These are phyloP conservation scores for Heliconius eleuchia DNA, from an alignment of 1,140 invertebrate genomes.

Conservation along the genomic window DNA sequence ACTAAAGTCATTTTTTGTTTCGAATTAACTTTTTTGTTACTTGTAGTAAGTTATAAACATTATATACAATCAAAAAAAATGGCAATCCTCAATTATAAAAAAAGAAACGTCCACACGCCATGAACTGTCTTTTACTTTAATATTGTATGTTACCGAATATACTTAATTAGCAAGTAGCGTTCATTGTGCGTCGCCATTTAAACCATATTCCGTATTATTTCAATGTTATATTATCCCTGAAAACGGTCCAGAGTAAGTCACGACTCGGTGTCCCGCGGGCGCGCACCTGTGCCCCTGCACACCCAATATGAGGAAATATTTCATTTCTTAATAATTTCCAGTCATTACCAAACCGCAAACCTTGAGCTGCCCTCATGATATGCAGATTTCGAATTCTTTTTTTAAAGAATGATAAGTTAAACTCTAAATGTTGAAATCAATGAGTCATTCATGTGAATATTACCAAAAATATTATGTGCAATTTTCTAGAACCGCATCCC, in stretches of 20 bases:
- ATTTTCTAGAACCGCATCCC: no score
- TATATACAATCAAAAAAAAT: background rate
- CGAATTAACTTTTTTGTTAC: no score
- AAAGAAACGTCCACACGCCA: background rate
- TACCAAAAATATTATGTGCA: background rate
- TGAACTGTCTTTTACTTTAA: slow-evolving; percentile 39
- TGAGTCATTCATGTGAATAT: background rate
- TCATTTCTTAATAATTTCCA: slow-evolving; percentile 60
- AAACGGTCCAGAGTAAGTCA: slow-evolving; percentile 72
- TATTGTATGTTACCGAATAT: slow-evolving; percentile 43
- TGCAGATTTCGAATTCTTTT: slow-evolving; percentile 17
- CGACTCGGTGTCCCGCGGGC: slow-evolving; percentile 60
- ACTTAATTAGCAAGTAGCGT: slow-evolving; percentile 58
- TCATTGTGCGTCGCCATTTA: slow-evolving; percentile 51
- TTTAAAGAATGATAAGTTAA: background rate
- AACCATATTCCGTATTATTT: slow-evolving; percentile 58
- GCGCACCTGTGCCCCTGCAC: slow-evolving; percentile 67
- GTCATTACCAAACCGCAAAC: slow-evolving; percentile 55
- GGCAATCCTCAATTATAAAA: background rate
- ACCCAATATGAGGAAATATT: slow-evolving; percentile 63
- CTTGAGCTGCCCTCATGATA: slow-evolving; percentile 42
- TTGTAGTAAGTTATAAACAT: no score
- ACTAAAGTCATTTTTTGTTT: no score
- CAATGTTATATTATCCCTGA: slow-evolving; percentile 54
- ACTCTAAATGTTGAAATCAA: background rate